Evolutionary conservation across 1,140 invertebrate species (phyloP).

Genomic region (Venturia canescens): DNA sequence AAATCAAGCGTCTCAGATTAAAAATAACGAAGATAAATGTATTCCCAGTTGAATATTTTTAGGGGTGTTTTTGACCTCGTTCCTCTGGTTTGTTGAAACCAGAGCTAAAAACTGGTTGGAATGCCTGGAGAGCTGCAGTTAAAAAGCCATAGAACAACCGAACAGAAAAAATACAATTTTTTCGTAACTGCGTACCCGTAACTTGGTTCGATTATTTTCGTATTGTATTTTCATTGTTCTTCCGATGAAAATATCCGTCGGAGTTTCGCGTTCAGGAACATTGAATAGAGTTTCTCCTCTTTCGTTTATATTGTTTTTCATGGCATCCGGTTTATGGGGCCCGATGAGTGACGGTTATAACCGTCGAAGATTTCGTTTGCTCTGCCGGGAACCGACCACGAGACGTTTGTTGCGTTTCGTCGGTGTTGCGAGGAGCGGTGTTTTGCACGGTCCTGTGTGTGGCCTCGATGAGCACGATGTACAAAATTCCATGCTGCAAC

Average conservation of each 20-base stretch:
- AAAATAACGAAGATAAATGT: too few relatives aligned
- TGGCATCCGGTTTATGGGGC: background rate
- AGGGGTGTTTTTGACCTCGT: too few relatives aligned
- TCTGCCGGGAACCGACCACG: constrained; percentile 70
- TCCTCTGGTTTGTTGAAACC: too few relatives aligned
- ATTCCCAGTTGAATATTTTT: too few relatives aligned
- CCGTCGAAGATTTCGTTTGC: constrained; percentile 71
- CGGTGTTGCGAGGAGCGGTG: constrained; percentile 71
- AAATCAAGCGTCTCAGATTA: too few relatives aligned
- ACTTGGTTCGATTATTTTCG: background rate
- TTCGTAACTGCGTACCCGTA: background rate
- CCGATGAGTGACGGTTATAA: constrained; percentile 53
- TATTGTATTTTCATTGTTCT: background rate
- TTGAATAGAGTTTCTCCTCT: background rate
- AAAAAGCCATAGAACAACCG: too few relatives aligned
- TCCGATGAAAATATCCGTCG: too few relatives aligned
- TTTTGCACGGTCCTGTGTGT: constrained; percentile 71
- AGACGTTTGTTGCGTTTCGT: constrained; percentile 71
- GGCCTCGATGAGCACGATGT: constrained; percentile 68
- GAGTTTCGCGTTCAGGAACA: background rate
- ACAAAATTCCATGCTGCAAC: constrained; percentile 72
- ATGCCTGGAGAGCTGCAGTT: too few relatives aligned
- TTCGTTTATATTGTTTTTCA: background rate
- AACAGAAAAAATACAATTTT: background rate
- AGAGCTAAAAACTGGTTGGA: too few relatives aligned